These are phyloP conservation scores for Otocyon megalotis DNA, from an alignment of 2,113 vertebrate species.

Conservation along the genomic window DNA sequence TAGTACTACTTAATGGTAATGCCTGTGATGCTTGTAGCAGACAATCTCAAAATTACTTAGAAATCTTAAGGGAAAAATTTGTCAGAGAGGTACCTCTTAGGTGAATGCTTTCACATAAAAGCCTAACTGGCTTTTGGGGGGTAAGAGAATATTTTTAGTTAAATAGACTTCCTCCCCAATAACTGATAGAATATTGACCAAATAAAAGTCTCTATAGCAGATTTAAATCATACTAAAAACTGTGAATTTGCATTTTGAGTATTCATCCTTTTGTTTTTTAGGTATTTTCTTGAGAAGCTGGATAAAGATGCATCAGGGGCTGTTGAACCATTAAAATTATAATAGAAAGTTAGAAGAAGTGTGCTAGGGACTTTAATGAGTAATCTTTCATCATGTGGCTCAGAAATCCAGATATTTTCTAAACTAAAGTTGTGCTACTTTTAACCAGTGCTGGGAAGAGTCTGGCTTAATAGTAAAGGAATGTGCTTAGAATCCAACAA, in stretches of 20 bases:
- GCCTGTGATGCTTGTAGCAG: not conserved
- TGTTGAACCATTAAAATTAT: not conserved
- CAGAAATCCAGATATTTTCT: not conserved
- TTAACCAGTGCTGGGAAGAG: not conserved
- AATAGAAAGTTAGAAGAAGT: not conserved
- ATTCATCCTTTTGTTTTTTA: not conserved
- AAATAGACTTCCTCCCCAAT: not conserved
- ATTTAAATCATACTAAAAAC: constrained; percentile 13
- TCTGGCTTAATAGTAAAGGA: not conserved
- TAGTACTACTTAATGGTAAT: not conserved
- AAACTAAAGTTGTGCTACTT: not conserved
- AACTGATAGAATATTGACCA: not conserved
- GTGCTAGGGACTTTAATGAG: not conserved
- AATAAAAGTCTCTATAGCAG: not conserved
- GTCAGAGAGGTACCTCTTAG: not conserved
- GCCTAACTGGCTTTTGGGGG: not conserved
- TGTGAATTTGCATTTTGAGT: not conserved
- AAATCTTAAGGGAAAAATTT: not conserved
- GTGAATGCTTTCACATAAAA: constrained; percentile 31
- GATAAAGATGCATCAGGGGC: not conserved
- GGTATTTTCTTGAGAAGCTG: constrained; percentile 25
- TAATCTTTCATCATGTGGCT: not conserved
- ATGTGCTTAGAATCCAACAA: constrained; percentile 20
- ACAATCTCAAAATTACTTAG: not conserved
- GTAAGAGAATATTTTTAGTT: constrained; percentile 25